Conservation (phyloP, 2,888 invertebrate species). For the Marronus borbonicus region DNA sequence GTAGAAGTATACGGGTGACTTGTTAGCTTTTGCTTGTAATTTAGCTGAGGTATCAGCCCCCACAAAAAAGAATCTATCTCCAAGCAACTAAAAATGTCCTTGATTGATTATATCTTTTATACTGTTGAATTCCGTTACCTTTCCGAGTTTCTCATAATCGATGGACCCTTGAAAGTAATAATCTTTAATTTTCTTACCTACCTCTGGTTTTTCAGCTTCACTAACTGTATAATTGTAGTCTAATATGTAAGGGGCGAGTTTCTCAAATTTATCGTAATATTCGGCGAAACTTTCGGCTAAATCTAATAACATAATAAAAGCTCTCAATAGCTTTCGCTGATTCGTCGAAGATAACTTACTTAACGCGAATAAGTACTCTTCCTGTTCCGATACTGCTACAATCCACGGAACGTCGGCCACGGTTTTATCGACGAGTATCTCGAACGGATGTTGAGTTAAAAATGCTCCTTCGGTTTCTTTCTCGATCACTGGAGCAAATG, state of each 20-base stretch:
- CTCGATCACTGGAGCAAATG: conserved; percentile 81
- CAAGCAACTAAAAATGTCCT: conserved; percentile 70
- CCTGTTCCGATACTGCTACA: conserved; percentile 77
- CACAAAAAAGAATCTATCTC: conserved; percentile 75
- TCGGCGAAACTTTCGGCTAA: conserved; percentile 61
- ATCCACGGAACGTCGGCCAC: conserved; percentile 79
- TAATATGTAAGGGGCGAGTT: conserved; percentile 75
- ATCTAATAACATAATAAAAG: conserved; percentile 51
- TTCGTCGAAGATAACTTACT: conserved; percentile 67
- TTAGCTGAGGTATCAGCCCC: conserved; percentile 74
- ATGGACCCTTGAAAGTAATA: conserved; percentile 67
- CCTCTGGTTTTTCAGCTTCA: conserved; percentile 17
- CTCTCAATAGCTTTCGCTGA: neutral
- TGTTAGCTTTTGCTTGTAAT: conserved; percentile 72
- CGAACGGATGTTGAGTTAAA: conserved; percentile 75
- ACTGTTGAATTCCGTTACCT: conserved; percentile 48
- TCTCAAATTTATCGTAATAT: conserved; percentile 74
- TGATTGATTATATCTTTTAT: neutral
- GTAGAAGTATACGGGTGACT: conserved; percentile 76
- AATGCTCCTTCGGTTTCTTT: conserved; percentile 67
- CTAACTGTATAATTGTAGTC: conserved; percentile 75
- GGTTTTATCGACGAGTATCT: conserved; percentile 74
- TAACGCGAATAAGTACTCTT: conserved; percentile 80
- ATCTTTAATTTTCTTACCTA: conserved; percentile 58
- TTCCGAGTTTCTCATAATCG: conserved; percentile 53